Evolutionary conservation across 2,113 vertebrate genomes (phyloP).

Genomic region (Leptocoma aspasia): DNA sequence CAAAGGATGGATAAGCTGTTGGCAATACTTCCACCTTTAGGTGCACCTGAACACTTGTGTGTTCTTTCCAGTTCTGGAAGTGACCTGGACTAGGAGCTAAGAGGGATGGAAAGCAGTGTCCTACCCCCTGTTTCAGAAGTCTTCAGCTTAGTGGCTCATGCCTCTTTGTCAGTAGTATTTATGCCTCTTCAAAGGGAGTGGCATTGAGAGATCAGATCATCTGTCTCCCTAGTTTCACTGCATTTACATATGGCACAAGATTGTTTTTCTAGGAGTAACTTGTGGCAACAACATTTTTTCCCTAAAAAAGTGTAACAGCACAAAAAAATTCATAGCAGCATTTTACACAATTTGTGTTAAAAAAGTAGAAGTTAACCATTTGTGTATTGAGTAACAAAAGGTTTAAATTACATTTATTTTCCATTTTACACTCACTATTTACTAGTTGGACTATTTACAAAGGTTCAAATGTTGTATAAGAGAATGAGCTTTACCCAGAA

Average conservation of each 20-base stretch:
- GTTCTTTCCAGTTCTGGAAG: background rate
- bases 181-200: constrained; percentile 50
- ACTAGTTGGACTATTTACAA: constrained; percentile 77
- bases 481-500: constrained; percentile 43
- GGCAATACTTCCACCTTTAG: background rate
- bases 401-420: constrained; percentile 73
- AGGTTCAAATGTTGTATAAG: constrained; percentile 10
- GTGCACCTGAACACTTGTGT: background rate
- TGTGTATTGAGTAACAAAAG: constrained; percentile 70
- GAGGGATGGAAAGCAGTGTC: background rate
- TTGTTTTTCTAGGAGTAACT: constrained; percentile 52
- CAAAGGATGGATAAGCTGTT: background rate
- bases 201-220: background rate
- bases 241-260: constrained; percentile 71
- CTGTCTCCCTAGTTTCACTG: constrained; percentile 32
- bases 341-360: constrained; percentile 73
- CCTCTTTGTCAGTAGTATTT: constrained; percentile 40
- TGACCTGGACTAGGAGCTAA: background rate
- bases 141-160: background rate
- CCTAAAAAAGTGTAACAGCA: constrained; percentile 74
- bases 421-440: constrained; percentile 73
- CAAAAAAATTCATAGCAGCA: constrained; percentile 79
- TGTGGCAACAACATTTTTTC: constrained; percentile 65
- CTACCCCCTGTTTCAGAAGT: background rate
- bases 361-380: constrained; percentile 70